Evolutionary conservation across 1,140 invertebrate species (phyloP).

Genomic region (Saxidomus purpurata): DNA sequence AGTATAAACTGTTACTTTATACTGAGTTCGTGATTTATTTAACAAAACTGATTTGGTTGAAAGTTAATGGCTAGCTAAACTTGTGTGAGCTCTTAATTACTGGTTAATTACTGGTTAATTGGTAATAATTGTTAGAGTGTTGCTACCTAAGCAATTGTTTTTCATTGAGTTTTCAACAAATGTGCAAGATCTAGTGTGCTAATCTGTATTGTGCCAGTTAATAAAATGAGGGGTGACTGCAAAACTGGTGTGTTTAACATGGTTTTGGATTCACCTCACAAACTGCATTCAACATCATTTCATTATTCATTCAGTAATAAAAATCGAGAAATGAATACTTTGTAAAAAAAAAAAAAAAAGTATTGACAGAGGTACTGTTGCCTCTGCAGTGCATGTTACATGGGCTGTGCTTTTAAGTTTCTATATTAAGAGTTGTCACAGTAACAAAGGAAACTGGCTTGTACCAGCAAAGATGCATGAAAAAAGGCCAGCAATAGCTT

Average conservation of each 20-base stretch:
- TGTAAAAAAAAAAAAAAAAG: neutral
- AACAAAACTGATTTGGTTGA: neutral
- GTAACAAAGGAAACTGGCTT: neutral
- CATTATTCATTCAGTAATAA: neutral
- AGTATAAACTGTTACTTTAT: too few relatives aligned
- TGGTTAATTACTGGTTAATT: neutral
- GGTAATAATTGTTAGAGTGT: conserved; percentile 14
- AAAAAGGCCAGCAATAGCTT: neutral
- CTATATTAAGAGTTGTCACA: neutral
- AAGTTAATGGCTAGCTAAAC: neutral
- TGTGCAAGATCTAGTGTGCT: conserved; percentile 19
- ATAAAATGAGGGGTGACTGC: neutral
- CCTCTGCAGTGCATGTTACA: too few relatives aligned
- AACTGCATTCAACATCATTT: conserved; percentile 3
- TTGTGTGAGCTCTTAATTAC: conserved; percentile 2
- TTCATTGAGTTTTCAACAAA: neutral
- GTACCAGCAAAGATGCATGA: neutral
- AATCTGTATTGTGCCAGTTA: conserved; percentile 24
- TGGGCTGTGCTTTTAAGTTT: too few relatives aligned
- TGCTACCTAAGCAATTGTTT: conserved; percentile 7
- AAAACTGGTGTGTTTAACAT: conserved; percentile 6
- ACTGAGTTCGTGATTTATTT: neutral
- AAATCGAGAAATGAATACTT: neutral
- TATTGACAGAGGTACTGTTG: too few relatives aligned
- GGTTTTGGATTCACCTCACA: conserved; percentile 9